These are phyloP conservation scores for Phymatocera aterrima DNA, from an alignment of 2,888 invertebrate genomes.

Conservation along the genomic window DNA sequence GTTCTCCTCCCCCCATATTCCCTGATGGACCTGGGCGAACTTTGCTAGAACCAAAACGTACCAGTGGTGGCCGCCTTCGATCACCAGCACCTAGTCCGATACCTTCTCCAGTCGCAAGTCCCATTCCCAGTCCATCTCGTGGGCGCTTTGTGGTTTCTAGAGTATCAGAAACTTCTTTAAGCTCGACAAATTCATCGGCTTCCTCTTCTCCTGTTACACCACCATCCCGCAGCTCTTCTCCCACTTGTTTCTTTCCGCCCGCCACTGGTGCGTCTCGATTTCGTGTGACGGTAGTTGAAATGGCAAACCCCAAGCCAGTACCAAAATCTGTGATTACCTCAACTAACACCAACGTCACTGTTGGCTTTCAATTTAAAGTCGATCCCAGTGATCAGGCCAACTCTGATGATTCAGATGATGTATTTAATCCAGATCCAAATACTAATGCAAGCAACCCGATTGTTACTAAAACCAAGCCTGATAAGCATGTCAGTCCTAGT, in stretches of 20 bases:
- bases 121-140: constrained; percentile 78
- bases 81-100: constrained; percentile 82
- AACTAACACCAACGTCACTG: constrained; percentile 57
- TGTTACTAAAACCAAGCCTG: constrained; percentile 34
- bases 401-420: constrained; percentile 58
- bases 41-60: constrained; percentile 71
- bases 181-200: constrained; percentile 68
- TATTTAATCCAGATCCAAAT: constrained; percentile 52
- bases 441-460: constrained; percentile 32
- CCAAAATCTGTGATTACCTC: constrained; percentile 75
- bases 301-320: constrained; percentile 51
- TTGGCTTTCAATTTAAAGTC: constrained; percentile 60
- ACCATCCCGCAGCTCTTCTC: constrained; percentile 72
- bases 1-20: constrained; percentile 59
- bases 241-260: constrained; percentile 77
- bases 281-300: constrained; percentile 71
- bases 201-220: constrained; percentile 73
- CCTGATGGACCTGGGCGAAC: constrained; percentile 59
- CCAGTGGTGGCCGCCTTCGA: constrained; percentile 78
- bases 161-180: constrained; percentile 73
- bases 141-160: constrained; percentile 75
- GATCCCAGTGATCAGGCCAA: constrained; percentile 51
- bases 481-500: constrained; percentile 19
- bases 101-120: constrained; percentile 82
- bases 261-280: constrained; percentile 62